These are phyloP conservation scores for Zapus hudsonius DNA, from an alignment of 2,113 vertebrate genomes.

Conservation along the genomic window DNA sequence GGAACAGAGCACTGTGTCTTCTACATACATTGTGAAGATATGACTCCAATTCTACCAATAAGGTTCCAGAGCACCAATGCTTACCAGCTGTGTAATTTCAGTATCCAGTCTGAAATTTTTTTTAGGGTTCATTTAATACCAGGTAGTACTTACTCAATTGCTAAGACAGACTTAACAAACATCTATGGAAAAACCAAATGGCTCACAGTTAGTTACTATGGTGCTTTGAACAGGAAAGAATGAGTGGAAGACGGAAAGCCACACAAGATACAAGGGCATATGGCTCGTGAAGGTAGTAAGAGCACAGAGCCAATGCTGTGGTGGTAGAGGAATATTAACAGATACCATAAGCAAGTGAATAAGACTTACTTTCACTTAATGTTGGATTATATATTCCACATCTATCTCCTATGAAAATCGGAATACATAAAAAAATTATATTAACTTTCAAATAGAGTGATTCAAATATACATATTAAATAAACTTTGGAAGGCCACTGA, in stretches of 20 bases:
- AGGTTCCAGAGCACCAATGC: neutral
- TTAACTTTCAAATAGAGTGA: neutral
- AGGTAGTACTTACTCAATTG: neutral
- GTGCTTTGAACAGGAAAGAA: neutral
- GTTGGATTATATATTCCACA: neutral
- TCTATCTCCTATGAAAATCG: neutral
- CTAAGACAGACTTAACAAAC: neutral
- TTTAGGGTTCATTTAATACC: neutral
- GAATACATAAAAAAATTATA: conserved; percentile 13
- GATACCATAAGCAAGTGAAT: neutral
- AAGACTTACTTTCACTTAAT: neutral
- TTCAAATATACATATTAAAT: neutral
- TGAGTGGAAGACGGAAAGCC: neutral
- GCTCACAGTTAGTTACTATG: neutral
- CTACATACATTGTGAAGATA: neutral
- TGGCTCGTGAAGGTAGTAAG: neutral
- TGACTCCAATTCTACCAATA: neutral
- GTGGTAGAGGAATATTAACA: neutral
- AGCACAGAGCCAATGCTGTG: neutral
- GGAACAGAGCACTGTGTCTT: neutral
- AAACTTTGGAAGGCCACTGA: neutral
- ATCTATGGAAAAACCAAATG: neutral
- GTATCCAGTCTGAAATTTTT: neutral
- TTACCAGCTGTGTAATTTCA: neutral
- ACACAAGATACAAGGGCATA: neutral